A percentile compares a stretch with the other conserved stretches of the same genome.
Evolutionary conservation across 2,888 invertebrate species (phyloP).

Genomic region (Physocephala rufipes): DNA sequence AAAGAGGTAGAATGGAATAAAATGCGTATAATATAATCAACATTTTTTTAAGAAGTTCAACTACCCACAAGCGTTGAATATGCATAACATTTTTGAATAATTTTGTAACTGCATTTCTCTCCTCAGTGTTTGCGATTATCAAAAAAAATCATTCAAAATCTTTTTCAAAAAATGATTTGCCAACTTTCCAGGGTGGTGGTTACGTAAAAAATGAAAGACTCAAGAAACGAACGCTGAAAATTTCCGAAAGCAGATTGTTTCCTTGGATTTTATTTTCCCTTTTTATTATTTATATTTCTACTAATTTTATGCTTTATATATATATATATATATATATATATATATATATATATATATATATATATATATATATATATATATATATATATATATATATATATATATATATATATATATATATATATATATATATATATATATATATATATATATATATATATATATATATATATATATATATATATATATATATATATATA

Average conservation of each 20-base stretch:
- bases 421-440: not conserved
- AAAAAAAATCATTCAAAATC: not conserved
- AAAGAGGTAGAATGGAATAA: not conserved
- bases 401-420: not conserved
- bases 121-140: not conserved
- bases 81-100: not conserved
- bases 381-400: not conserved
- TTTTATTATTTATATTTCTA: not conserved
- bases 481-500: too few relatives aligned
- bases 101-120: not conserved
- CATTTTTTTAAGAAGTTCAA: not conserved
- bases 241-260: not conserved
- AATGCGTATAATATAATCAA: not conserved
- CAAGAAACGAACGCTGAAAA: not conserved
- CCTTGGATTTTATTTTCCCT: not conserved
- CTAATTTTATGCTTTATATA: slow-evolving; percentile 2
- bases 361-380: not conserved
- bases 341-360: slow-evolving; percentile 1
- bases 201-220: not conserved
- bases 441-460: not conserved
- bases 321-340: slow-evolving; percentile 23
- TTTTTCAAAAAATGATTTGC: slow-evolving; percentile 5
- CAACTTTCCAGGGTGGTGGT: not conserved
- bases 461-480: slow-evolving; percentile 9
- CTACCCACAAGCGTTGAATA: not conserved